These are phyloP conservation scores for Stichopus horrens DNA, from an alignment of 53 echinoderm and acorn worm genomes.

Conservation along the genomic window DNA sequence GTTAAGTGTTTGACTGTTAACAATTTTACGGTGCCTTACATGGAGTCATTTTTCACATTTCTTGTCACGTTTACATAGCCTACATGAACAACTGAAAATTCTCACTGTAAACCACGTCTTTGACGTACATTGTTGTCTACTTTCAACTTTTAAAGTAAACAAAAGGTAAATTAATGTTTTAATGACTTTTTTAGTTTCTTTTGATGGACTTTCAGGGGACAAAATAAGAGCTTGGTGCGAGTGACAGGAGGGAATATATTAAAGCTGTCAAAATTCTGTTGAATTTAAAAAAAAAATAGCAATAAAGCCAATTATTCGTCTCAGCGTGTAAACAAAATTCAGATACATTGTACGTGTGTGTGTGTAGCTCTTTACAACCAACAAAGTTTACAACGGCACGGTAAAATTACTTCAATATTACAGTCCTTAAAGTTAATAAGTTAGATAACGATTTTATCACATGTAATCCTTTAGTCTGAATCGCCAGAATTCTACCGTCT, in stretches of 20 bases:
- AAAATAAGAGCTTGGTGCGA: neutral
- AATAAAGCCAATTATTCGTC: slow-evolving; percentile 39
- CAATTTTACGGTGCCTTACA: neutral
- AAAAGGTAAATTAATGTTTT: slow-evolving; percentile 41
- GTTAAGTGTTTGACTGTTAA: slow-evolving; percentile 12
- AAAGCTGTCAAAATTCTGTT: slow-evolving; percentile 26
- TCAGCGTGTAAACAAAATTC: slow-evolving; percentile 9
- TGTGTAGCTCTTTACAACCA: slow-evolving; percentile 13
- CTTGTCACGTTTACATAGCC: slow-evolving; percentile 30
- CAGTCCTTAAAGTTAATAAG: neutral
- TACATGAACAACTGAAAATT: neutral
- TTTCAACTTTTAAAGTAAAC: slow-evolving; percentile 9
- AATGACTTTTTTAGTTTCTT: slow-evolving; percentile 33
- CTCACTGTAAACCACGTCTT: neutral
- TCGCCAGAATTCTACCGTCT: neutral
- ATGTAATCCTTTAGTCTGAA: too few species aligned
- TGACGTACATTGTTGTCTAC: slow-evolving; percentile 14
- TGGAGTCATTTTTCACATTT: slow-evolving; percentile 24
- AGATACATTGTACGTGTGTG: slow-evolving; percentile 6
- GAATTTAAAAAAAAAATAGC: neutral
- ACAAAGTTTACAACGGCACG: neutral
- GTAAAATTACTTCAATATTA: neutral
- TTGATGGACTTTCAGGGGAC: neutral
- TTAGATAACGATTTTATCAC: too few species aligned
- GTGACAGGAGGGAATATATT: slow-evolving; percentile 20